Percentiles rank a stretch among this genome's conserved stretches.
These are phyloP conservation scores for Drosophila saltans DNA, from an alignment of 1,140 invertebrate species.

Conservation along the genomic window DNA sequence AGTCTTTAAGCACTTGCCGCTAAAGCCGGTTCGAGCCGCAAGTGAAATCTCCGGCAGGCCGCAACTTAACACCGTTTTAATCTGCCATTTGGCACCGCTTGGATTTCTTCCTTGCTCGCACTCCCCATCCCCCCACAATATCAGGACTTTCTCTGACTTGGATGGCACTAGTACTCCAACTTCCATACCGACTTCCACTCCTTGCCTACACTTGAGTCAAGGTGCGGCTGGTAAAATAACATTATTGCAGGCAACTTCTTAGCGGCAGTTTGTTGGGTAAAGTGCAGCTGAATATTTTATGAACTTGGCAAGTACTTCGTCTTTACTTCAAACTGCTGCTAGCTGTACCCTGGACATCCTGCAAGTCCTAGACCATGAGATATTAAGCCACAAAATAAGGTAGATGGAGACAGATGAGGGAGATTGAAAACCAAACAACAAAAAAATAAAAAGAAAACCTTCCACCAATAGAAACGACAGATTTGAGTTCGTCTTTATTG, in stretches of 20 bases:
- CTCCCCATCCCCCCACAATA: neutral
- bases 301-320: constrained; percentile 73
- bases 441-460: constrained; percentile 4
- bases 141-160: neutral
- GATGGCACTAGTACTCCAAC: constrained; percentile 23
- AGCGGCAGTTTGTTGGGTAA: constrained; percentile 71
- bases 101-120: constrained; percentile 24
- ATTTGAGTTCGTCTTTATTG: constrained; percentile 46
- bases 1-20: constrained; percentile 52
- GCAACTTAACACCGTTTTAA: constrained; percentile 77
- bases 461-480: constrained; percentile 32
- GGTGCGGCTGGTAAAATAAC: constrained; percentile 66
- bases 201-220: constrained; percentile 40
- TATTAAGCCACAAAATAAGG: constrained; percentile 1
- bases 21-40: constrained; percentile 25
- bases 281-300: constrained; percentile 80
- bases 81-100: constrained; percentile 76
- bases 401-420: neutral
- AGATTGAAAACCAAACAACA: neutral
- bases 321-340: constrained; percentile 57
- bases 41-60: constrained; percentile 50
- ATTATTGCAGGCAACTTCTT: constrained; percentile 77
- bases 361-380: constrained; percentile 32
- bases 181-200: constrained; percentile 39
- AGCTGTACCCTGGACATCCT: constrained; percentile 25